These are phyloP conservation scores for crab-eating macaque (Macaca fascicularis) DNA, from an alignment of 2,113 vertebrate species.

Conservation along the genomic window T2T-MFA8v1.1 NC_088387.1:101789501-101790000, in stretches of 20 bases:
- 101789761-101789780: neutral
- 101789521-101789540: neutral
- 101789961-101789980: neutral
- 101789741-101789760: neutral
- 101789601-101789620: neutral
- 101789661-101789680: rapidly evolving
- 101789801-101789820: rapidly evolving
- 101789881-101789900: neutral
- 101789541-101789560: neutral
- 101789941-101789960: neutral
- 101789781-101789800: neutral
- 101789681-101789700: neutral
- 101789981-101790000: neutral
- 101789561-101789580: neutral
- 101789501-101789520: neutral
- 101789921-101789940: neutral
- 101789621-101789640: neutral
- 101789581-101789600: neutral
- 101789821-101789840: neutral
- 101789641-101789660: neutral
- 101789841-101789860: neutral
- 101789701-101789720: neutral
- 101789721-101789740: neutral
- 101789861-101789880: neutral
- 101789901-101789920: neutral